These are phyloP conservation scores for Argyrosomus japonicus DNA, from an alignment of 2,113 vertebrate genomes.

Conservation along the genomic window DNA sequence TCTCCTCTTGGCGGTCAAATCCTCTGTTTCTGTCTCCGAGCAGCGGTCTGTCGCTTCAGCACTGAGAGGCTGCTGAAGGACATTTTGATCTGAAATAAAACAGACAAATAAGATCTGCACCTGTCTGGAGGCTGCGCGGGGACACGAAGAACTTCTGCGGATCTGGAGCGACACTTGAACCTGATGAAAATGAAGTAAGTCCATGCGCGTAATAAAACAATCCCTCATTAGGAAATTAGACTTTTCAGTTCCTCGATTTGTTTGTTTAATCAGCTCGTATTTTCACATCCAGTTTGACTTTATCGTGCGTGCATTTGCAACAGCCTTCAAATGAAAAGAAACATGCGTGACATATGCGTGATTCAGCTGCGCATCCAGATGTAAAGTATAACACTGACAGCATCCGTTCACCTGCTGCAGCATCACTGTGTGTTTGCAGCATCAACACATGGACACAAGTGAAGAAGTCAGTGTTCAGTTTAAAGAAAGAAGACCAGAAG, in stretches of 20 bases:
- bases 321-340: neutral
- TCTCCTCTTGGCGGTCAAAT: neutral
- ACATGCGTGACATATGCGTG: neutral
- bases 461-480: neutral
- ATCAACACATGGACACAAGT: neutral
- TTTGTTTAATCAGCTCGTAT: neutral
- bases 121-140: slow-evolving; percentile 16
- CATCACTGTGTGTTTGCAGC: neutral
- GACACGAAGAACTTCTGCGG: neutral
- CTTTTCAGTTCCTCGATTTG: neutral
- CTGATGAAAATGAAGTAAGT: slow-evolving; percentile 64
- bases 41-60: neutral
- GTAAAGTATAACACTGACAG: neutral
- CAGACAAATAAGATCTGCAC: slow-evolving; percentile 2
- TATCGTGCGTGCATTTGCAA: neutral
- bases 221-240: neutral
- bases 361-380: neutral
- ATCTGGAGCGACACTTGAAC: neutral
- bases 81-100: neutral
- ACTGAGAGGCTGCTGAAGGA: slow-evolving; percentile 24
- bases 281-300: neutral
- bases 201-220: no score
- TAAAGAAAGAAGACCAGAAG: neutral
- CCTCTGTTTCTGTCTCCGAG: neutral
- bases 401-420: slow-evolving; percentile 14